Base-by-base conservation (phyloP, 2,888 invertebrate genomes). In the Euzophera pinguis region DNA sequence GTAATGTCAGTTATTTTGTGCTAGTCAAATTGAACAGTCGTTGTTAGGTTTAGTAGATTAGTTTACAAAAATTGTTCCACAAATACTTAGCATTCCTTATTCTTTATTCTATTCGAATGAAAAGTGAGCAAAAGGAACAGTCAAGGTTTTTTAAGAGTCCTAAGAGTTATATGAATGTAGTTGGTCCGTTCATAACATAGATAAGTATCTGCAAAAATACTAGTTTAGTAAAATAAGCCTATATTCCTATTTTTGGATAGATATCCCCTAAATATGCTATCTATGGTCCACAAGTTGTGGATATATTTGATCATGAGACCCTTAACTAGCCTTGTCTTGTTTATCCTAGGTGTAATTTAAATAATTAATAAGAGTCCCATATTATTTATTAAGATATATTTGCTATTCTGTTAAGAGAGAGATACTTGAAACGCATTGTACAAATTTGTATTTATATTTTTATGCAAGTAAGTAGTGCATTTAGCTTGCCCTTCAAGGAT, bases 401-500 rank as follows among this genome's bases (percentile, higher is more conserved):
- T 13, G 1, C n/a, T 32, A 16, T 32, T 10, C 32, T 34, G 32
- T 52, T n/a, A 42, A 14, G 35, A 49, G 43, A 54, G 51, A 34
- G 48, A 50, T 29, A 53, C 27, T 38, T 43, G 45, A 7, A 55
- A 57, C 35, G 43, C 22, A 45, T 48, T 55, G 57, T 58, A 58
- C 55, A 58, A 58, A 57, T 47, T 35, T 55, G 57, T 57, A 55
- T 57, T 57, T 57, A 57, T 52, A 16, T 55, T 57, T 55, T 50
- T 52, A 29, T 32, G 48, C 34, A 43, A 6, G 22, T 22, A 22
- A 7, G 39, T 47, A 48, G 53, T 37, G 39, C 35, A 53, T 49
- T 45, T 38, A 50, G 38, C 16, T 32, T n/a, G n/a, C n/a, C n/a
- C n/a, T 42, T 32, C 10, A 9, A 6, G 32, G 32, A 32, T 22